A percentile compares a stretch with the other conserved stretches of the same genome.
Conservation (phyloP, 2,113 vertebrate genomes). For the Macroglossus sobrinus region DNA sequence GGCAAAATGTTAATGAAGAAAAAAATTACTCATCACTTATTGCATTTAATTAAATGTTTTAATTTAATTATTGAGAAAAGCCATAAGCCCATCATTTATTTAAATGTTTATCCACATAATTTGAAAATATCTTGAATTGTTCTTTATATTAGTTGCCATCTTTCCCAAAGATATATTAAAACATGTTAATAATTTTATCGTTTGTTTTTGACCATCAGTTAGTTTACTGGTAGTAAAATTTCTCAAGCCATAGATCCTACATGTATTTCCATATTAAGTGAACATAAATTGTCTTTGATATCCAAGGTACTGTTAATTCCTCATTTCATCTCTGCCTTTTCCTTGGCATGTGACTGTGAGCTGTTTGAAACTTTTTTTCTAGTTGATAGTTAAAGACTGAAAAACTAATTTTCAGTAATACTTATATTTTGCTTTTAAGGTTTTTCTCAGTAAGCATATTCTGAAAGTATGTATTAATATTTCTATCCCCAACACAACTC, state of each 20-base stretch:
- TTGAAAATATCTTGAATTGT: not conserved
- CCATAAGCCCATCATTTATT: not conserved
- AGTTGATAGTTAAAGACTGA: not conserved
- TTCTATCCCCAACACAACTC: not conserved
- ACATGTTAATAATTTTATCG: not conserved
- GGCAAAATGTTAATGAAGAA: not conserved
- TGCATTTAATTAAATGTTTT: not conserved
- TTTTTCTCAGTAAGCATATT: not conserved
- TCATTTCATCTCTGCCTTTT: not conserved
- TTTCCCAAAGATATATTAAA: not conserved
- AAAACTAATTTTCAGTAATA: not conserved
- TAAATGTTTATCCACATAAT: conserved; percentile 6
- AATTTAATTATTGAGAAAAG: not conserved
- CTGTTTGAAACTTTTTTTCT: not conserved
- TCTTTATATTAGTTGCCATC: not conserved
- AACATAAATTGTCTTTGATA: not conserved
- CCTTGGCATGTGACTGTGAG: not conserved
- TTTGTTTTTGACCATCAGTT: not conserved
- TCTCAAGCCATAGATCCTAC: not conserved
- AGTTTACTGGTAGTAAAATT: not conserved
- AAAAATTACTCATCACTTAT: not conserved
- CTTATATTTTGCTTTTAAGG: not conserved
- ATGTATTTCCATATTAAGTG: not conserved
- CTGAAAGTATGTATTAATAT: not conserved
- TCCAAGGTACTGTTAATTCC: not conserved